Conservation (phyloP, 2,888 invertebrate species). For the Lapara coniferarum region DNA sequence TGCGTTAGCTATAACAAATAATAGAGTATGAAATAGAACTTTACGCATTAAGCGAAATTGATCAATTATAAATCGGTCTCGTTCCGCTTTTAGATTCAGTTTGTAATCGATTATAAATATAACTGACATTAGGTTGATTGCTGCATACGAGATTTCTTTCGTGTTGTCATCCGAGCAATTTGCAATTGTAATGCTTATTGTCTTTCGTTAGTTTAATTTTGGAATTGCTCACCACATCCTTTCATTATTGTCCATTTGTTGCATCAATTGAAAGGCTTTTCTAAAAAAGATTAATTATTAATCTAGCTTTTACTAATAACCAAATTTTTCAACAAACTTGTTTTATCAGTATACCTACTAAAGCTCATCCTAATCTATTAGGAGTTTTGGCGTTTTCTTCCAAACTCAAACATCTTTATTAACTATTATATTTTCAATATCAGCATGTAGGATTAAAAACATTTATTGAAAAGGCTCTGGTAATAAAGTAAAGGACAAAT, state of each 20-base stretch:
- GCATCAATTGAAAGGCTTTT: background rate
- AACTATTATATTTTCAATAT: too few species aligned
- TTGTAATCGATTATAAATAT: conserved; percentile 12
- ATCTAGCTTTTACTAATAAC: too few species aligned
- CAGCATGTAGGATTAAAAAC: too few species aligned
- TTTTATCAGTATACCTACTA: too few species aligned
- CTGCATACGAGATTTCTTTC: conserved; percentile 2
- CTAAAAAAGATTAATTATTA: background rate
- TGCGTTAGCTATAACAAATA: background rate
- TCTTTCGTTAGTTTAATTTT: background rate
- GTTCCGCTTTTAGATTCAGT: conserved; percentile 18
- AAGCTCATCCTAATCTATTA: too few species aligned
- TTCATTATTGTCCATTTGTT: conserved; percentile 2
- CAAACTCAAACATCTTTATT: too few species aligned
- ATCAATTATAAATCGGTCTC: conserved; percentile 16
- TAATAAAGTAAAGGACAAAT: background rate
- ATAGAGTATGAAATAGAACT: background rate
- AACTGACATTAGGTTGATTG: conserved; percentile 11
- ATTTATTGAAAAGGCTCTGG: background rate
- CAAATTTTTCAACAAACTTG: too few species aligned
- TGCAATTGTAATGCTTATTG: conserved; percentile 18
- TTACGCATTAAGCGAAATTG: conserved; percentile 14
- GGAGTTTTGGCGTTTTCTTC: too few species aligned
- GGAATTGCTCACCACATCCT: background rate
- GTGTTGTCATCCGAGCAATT: conserved; percentile 13